These are phyloP conservation scores for Scolanthus callimorphus DNA, from an alignment of 92 coral and sea anemone genomes.

Conservation along the genomic window DNA sequence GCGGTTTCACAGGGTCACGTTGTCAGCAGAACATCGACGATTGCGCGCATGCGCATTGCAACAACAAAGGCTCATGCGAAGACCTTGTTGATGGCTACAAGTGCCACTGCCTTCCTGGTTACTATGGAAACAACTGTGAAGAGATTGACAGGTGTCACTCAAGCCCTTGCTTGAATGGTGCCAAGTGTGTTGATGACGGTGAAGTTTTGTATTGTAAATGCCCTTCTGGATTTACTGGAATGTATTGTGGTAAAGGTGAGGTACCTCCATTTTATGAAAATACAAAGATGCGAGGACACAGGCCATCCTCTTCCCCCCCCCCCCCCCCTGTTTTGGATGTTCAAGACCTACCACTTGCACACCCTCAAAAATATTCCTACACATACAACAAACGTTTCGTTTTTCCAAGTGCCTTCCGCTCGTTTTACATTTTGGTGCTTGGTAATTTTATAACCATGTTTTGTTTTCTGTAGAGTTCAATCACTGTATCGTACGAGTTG, in stretches of 20 bases:
- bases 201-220: slow-evolving; percentile 59
- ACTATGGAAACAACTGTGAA: slow-evolving; percentile 64
- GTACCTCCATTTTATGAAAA: too few species aligned
- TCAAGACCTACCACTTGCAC: too few species aligned
- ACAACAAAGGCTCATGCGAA: slow-evolving; percentile 59
- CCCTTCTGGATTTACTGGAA: slow-evolving; percentile 51
- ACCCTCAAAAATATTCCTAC: too few species aligned
- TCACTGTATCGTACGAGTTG: slow-evolving; percentile 74
- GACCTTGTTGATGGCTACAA: slow-evolving; percentile 25
- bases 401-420: too few species aligned
- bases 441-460: too few species aligned
- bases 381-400: too few species aligned
- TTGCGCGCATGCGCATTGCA: slow-evolving; percentile 40
- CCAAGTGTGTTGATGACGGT: slow-evolving; percentile 65
- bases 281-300: too few species aligned
- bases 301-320: too few species aligned
- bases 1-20: slow-evolving; percentile 29
- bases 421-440: too few species aligned
- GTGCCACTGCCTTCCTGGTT: slow-evolving; percentile 60
- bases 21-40: slow-evolving; percentile 28
- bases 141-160: slow-evolving; percentile 65
- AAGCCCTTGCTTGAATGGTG: slow-evolving; percentile 62
- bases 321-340: too few species aligned
- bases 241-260: slow-evolving; percentile 51
- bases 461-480: slow-evolving; percentile 65